Evolutionary conservation across 2,113 vertebrate genomes (phyloP).

Genomic region (Paratilapia polleni): DNA sequence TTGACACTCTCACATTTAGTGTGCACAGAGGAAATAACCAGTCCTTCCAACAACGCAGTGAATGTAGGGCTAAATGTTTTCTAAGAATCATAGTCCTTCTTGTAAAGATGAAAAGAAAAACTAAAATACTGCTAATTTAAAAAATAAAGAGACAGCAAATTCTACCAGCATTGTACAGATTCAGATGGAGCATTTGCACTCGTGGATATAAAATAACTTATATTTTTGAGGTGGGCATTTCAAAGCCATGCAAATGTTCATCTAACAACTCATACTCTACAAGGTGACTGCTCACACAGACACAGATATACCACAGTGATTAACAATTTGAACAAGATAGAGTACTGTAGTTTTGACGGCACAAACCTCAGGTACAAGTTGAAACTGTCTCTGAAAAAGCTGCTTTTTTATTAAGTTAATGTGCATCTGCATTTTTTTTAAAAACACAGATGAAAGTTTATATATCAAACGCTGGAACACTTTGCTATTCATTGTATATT

Average conservation of each 20-base stretch:
- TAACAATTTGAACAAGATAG: background rate
- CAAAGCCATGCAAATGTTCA: background rate
- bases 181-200: background rate
- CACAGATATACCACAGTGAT: background rate
- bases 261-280: background rate
- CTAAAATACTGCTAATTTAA: background rate
- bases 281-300: background rate
- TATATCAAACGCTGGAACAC: background rate
- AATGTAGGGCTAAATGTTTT: background rate
- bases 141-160: background rate
- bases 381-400: constrained; percentile 16
- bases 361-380: constrained; percentile 19
- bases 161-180: background rate
- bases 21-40: background rate
- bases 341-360: background rate
- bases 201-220: background rate
- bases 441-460: background rate
- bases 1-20: constrained; percentile 1
- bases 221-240: background rate
- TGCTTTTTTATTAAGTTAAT: too few species aligned
- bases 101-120: background rate
- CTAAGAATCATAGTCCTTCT: background rate
- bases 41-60: background rate
- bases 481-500: background rate
- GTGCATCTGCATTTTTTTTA: too few species aligned